phyloP scores from a whole-genome alignment of 2,888 invertebrate genomes.

The Agrotis ipsilon region DNA sequence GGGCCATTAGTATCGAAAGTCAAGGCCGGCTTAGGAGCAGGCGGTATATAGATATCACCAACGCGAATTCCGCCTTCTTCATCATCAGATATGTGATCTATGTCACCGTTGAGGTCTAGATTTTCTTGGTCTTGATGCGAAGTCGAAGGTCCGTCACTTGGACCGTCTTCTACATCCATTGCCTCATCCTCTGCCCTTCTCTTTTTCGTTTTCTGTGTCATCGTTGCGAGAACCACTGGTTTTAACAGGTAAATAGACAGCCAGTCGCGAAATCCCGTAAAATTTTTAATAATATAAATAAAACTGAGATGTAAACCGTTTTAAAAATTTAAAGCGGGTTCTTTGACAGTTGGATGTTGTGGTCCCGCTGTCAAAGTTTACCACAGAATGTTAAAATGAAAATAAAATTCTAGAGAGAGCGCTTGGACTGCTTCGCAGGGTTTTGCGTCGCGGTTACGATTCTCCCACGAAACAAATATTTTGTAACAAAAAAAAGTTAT shows the following conservation, averaged over 20 bases:
- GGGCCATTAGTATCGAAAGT: slow-evolving; percentile 95
- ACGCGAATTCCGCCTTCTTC: slow-evolving; percentile 94
- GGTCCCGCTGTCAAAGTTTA: neutral
- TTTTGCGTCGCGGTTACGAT: no score
- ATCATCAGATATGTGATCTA: slow-evolving; percentile 88
- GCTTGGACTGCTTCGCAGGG: no score
- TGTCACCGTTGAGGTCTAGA: slow-evolving; percentile 71
- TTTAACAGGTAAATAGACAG: neutral
- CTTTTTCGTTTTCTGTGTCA: slow-evolving; percentile 74
- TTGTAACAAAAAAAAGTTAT: no score
- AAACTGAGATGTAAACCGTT: slow-evolving; percentile 15
- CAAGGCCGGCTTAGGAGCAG: slow-evolving; percentile 93
- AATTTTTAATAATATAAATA: neutral
- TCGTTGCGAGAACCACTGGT: neutral
- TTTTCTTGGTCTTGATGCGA: slow-evolving; percentile 59
- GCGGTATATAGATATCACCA: slow-evolving; percentile 96
- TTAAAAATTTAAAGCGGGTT: slow-evolving; percentile 23
- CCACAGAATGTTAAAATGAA: no score
- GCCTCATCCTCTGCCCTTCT: slow-evolving; percentile 78
- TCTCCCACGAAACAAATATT: no score
- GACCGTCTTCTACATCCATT: slow-evolving; percentile 83
- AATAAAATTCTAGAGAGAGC: no score
- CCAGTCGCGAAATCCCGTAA: neutral
- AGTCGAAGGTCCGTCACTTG: slow-evolving; percentile 61
- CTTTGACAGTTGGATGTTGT: slow-evolving; percentile 11